A percentile compares a stretch with the other conserved stretches of the same genome.
Conservation (phyloP, 2,797 vertebrate genomes). For the Varecia variegata region DNA sequence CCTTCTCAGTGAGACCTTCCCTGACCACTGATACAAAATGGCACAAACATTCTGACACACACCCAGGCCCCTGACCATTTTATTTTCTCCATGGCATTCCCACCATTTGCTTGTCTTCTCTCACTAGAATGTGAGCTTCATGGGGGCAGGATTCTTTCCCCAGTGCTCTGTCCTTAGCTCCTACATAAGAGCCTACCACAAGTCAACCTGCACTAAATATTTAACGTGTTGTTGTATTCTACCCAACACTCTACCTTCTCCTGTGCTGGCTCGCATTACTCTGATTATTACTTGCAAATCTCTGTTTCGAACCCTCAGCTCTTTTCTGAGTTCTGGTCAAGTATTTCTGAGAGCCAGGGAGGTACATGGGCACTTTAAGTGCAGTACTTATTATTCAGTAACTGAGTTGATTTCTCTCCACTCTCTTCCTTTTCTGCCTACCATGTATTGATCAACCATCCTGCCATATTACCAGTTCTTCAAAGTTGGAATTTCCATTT, state of each 20-base stretch:
- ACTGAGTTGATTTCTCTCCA: neutral
- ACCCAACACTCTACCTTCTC: neutral
- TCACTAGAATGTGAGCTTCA: neutral
- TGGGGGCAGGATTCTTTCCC: neutral
- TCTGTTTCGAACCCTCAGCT: neutral
- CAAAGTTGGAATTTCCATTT: neutral
- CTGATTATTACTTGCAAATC: neutral
- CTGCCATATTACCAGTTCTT: too few species aligned
- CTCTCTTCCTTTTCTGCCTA: neutral
- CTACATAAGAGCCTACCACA: neutral
- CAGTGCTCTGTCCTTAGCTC: neutral
- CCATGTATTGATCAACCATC: fast-evolving
- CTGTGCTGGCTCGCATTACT: neutral
- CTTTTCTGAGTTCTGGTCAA: too few species aligned
- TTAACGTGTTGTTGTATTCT: neutral
- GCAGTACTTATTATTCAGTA: neutral
- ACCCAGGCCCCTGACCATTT: neutral
- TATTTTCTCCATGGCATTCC: neutral
- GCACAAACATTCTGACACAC: too few species aligned
- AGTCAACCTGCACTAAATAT: neutral
- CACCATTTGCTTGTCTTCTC: neutral
- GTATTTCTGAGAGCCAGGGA: neutral
- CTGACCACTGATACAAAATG: neutral
- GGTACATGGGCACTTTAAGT: neutral
- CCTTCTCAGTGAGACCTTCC: neutral